Conservation (phyloP, 2,888 invertebrate species). For the Lamellibrachia satsuma region DNA sequence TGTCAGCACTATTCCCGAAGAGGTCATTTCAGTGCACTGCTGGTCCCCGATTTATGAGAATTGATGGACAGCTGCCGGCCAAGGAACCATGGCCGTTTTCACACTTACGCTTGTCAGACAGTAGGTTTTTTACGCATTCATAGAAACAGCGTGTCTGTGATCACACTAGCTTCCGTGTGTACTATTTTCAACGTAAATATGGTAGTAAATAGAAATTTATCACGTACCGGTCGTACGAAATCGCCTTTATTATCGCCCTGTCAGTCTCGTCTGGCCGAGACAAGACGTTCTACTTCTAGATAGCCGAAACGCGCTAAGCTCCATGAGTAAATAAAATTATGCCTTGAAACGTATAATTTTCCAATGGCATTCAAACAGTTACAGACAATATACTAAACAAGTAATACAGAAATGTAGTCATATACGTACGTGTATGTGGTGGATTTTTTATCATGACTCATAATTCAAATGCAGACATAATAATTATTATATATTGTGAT, state of each 20-base stretch:
- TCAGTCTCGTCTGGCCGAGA: background rate
- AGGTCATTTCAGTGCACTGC: slow-evolving; percentile 7
- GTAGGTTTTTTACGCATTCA: background rate
- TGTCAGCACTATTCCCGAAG: background rate
- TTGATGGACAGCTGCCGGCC: slow-evolving; percentile 17
- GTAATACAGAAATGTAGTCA: background rate
- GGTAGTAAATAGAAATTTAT: background rate
- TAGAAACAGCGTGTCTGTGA: background rate
- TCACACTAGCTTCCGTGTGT: background rate
- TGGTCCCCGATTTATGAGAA: background rate
- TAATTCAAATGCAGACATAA: background rate
- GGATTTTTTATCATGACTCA: background rate
- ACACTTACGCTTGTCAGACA: slow-evolving; percentile 6
- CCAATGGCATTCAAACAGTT: background rate
- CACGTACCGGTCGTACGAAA: background rate
- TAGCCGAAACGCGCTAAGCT: background rate
- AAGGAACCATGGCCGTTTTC: slow-evolving; percentile 1
- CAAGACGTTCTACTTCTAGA: background rate
- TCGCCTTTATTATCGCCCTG: slow-evolving; percentile 7
- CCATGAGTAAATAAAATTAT: background rate
- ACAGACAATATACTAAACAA: background rate
- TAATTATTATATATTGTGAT: background rate
- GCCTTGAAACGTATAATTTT: background rate
- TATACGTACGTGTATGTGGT: background rate
- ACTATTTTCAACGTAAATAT: background rate